Conservation (phyloP, 1,140 invertebrate species). For the Scaptomyza hsui region DNA sequence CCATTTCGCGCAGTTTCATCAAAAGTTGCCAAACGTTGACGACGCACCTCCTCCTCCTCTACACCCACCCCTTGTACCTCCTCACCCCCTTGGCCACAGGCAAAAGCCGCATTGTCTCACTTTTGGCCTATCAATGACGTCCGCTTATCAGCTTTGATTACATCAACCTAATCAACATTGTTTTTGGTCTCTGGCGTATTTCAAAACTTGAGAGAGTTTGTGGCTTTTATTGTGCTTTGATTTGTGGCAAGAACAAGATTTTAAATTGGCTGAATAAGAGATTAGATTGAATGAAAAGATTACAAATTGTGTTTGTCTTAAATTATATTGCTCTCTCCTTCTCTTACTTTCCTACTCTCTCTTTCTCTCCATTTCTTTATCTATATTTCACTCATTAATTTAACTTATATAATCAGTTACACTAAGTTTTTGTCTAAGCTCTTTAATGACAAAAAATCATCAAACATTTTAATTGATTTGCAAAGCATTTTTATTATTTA, state of each 20-base stretch:
- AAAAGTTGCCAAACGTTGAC: slow-evolving; percentile 59
- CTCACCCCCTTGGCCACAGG: slow-evolving; percentile 4
- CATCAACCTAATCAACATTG: slow-evolving; percentile 31
- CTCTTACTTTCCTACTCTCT: neutral
- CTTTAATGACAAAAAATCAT: slow-evolving; percentile 7
- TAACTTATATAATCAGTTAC: slow-evolving; percentile 13
- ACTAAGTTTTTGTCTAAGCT: neutral
- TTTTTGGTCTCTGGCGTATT: neutral
- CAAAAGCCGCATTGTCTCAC: neutral
- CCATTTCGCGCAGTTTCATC: slow-evolving; percentile 72
- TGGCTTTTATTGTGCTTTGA: neutral
- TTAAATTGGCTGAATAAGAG: too few relatives aligned
- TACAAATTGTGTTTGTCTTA: too few relatives aligned
- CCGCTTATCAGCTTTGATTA: slow-evolving; percentile 43
- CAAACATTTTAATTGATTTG: slow-evolving; percentile 19
- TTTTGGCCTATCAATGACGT: slow-evolving; percentile 31
- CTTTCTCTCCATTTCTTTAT: neutral
- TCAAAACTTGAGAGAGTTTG: neutral
- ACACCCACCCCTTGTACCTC: neutral
- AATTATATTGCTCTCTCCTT: neutral
- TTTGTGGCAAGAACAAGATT: neutral
- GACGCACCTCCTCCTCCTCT: slow-evolving; percentile 19
- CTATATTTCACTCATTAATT: neutral
- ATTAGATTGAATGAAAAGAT: too few relatives aligned
- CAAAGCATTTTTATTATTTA: neutral